phyloP scores from a whole-genome alignment of 1,140 invertebrate species.

The Phenacoccus solenopsis region DNA sequence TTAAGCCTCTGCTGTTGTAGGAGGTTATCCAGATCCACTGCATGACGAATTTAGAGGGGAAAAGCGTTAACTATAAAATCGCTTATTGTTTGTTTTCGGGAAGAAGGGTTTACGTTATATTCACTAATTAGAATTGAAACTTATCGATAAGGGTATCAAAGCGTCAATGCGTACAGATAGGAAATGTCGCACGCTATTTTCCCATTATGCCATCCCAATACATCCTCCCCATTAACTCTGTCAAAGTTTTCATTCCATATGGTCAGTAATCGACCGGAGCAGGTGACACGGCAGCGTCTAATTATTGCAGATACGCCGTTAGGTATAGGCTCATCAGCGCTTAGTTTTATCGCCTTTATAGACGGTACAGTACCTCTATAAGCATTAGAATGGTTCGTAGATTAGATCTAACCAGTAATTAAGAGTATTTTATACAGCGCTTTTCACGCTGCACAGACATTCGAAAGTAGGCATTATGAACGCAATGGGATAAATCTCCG shows the following conservation, averaged over 20 bases:
- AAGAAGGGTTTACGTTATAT: neutral
- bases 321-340: neutral
- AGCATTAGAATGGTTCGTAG: neutral
- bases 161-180: neutral
- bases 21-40: neutral
- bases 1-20: too few species aligned
- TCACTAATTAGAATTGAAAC: slow-evolving; percentile 12
- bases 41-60: neutral
- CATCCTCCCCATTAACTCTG: slow-evolving; percentile 9
- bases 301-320: slow-evolving; percentile 7
- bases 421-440: neutral
- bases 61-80: neutral
- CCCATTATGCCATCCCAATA: slow-evolving; percentile 13
- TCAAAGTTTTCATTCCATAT: neutral
- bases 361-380: neutral
- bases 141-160: slow-evolving; percentile 16
- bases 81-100: slow-evolving; percentile 2
- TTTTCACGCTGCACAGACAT: neutral
- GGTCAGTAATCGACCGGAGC: neutral
- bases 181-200: slow-evolving; percentile 14
- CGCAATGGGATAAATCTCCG: neutral
- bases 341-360: neutral
- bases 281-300: slow-evolving; percentile 9
- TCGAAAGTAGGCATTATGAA: too few species aligned
- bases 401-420: neutral